phyloP scores from a whole-genome alignment of 2,888 invertebrate species.

The Parascotia fuliginaria region DNA sequence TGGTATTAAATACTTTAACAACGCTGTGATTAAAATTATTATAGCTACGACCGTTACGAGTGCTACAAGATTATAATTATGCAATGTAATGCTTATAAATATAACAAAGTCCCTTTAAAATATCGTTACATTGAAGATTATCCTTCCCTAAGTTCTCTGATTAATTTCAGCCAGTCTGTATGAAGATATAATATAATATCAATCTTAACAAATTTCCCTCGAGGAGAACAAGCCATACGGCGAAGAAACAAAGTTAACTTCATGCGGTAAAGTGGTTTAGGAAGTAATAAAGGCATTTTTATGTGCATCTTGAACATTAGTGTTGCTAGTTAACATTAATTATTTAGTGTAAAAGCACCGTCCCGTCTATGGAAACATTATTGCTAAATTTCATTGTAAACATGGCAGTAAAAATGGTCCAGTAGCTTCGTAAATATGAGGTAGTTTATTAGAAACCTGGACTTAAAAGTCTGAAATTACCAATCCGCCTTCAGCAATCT shows the following conservation, averaged over 20 bases:
- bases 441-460: too few relatives aligned
- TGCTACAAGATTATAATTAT: neutral
- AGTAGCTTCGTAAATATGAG: too few relatives aligned
- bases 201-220: neutral
- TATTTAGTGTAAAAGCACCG: too few relatives aligned
- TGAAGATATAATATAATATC: neutral
- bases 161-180: constrained; percentile 5
- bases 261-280: neutral
- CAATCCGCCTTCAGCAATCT: too few relatives aligned
- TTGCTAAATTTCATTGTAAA: too few relatives aligned
- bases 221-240: neutral
- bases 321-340: neutral
- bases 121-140: constrained; percentile 4
- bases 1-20: neutral
- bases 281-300: neutral
- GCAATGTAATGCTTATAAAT: neutral
- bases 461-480: too few relatives aligned
- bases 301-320: neutral
- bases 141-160: constrained; percentile 6
- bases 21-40: neutral
- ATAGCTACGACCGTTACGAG: neutral
- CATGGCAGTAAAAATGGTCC: too few relatives aligned
- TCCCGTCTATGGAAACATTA: too few relatives aligned
- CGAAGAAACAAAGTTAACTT: neutral
- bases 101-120: constrained; percentile 1